Evolutionary conservation across 30 jellyfish, hydroid and myxozoan species (phyloP), one percentile per base, ranked within the genome.

Genomic region (Sanderia malayensis): DNA sequence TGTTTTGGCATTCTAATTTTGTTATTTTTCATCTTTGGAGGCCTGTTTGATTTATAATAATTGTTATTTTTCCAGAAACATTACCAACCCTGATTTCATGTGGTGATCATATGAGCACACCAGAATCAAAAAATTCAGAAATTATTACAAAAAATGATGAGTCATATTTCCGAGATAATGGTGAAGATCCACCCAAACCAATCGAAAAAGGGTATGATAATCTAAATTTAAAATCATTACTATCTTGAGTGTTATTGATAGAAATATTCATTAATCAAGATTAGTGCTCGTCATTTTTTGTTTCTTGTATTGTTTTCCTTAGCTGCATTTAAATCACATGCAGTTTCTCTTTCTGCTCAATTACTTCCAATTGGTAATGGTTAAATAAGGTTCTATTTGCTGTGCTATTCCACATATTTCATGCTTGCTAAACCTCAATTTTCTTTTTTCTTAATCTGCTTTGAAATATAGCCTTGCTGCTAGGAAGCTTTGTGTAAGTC

Each of bases 171-270:
- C 52, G 13, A 13, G 13, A 6, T 37, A 37, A 37, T 37, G 64
- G 30, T 25, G 73, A 44, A 3, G 78, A 61, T 2, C 45, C 27
- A 31, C 88, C 88, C 30, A 55, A 15, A 27, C 88, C 88, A n/a
- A 32, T 76, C 21, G 88, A 62, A 23, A 76, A 76, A 76, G 80
- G 88, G 88, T 76, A 61, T 15, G 73, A 2, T 2, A 2, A 37
- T 4, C 6, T 37, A 37, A 6, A 37, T 6, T 37, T 37, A 13
- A 37, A 37, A 37, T 37, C 52, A 37, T n/a, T n/a, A 37, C 52
- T 37, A 4, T 37, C 52, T 37, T 13, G 52, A 37, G 52, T 37
- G 13, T 13, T n/a, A n/a, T n/a, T n/a, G n/a, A n/a, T n/a, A n/a
- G n/a, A n/a, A n/a, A n/a, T n/a, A n/a, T n/a, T n/a, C n/a, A n/a